Base-by-base conservation (phyloP, 2,113 vertebrate genomes). In the Bolborhynchus lineola region DNA sequence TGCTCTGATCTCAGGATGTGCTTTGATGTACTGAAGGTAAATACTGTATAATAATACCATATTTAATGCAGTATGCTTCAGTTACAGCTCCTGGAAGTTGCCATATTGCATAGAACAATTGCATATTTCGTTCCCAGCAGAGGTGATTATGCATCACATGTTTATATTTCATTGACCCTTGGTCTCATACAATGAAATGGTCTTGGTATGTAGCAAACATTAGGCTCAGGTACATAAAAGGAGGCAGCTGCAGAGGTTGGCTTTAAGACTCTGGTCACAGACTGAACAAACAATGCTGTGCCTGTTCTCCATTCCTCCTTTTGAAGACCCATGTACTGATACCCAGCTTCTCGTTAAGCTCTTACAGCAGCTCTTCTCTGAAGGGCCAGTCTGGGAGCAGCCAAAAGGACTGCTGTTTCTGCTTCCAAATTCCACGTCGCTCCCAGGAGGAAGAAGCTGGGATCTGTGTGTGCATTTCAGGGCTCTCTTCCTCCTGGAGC, bases 1-100 rank as follows among this genome's bases (percentile, higher is more conserved):
- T 98, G 98, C 59, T 98, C 99, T 5, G 98, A 99, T 91, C 98
- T 99, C 28, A 98, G 92, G 80, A 98, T 98, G 94, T 99, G 98
- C 93, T 93, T 99, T 3, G 98, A 99, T 23, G 97, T 99, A 0
- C 94, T 99, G 65, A 98, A 98, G 98, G 99, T 99, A 96, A 96
- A 67, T 13, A 59, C 57, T 59, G 5, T 35, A 59, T 35, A 59
- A 15, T 24, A 35, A 35, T 35, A 59, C 13, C n/a, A 0, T 14
- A 0, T 57, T 33, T 19, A 33, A 18, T 2, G 10, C 29, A 5
- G 20, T 39, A 49, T 53, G 31, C 28, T 70, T 6, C 37, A 53
- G 9, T 71, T 70, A 68, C 44, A 86, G 42, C 39, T 68, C 42
- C 14, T 75, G 24, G 33, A 46, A 67, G 79, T 4, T 62, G 25